Evolutionary conservation across 1,140 invertebrate species (phyloP), one percentile per base, ranked within the genome.

Genomic region (Scaptomyza graminum): DNA sequence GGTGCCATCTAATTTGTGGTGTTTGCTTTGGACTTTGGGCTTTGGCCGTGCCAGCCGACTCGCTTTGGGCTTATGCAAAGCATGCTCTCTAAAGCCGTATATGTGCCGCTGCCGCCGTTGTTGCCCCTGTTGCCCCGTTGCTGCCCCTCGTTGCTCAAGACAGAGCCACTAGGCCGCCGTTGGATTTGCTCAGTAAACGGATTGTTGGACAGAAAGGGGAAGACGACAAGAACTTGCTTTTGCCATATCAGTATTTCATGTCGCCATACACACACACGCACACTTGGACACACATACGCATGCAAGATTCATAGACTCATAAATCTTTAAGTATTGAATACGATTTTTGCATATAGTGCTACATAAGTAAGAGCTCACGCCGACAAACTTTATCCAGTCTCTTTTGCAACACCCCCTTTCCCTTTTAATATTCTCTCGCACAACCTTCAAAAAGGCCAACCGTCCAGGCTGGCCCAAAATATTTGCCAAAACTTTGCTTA

Each of bases 271-370:
- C 49, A 46, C 71, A 28, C 18, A 61, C 15, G 18, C 7, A 51
- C 34, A 73, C 52, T 54, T 68, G 56, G 39, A 51, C 52, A 64
- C 28, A 59, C 62, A 43, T 13, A 56, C 39, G 70, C 73, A 77
- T 88, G 73, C 74, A 87, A 82, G 82, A 85, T 85, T 85, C 82
- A 85, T 87, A 88, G 82, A 85, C 83, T 87, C 82, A 87, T 87
- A 87, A 87, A 87, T 87, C 82, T 87, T 87, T 82, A 77, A 87
- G 82, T 87, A 87, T 87, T 87, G 82, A 87, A 87, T 88, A 88
- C 82, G 83, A 87, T 79, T 87, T 87, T 87, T 87, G 82, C 83
- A 85, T 82, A 88, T 88, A 72, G 39, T 66, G 18, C 18, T 22
- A 67, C 43, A 61, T 55, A 72, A 72, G 69, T 66, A 87, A 85